Base-by-base conservation (phyloP, 1,140 invertebrate species). In the Anoplolepis gracilipes region DNA sequence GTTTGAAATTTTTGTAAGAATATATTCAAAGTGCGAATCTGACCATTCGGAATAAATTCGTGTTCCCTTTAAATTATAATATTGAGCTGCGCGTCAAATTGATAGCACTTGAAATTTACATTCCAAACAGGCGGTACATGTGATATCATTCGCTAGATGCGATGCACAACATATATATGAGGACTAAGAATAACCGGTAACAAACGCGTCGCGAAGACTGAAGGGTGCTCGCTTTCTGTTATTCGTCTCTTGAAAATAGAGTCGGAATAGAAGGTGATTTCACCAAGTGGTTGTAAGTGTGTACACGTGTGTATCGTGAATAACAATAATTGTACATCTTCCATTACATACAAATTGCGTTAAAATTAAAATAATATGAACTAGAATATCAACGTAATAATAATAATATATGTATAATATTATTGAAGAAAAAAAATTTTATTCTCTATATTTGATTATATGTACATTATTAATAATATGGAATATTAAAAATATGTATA, bases 71-170 rank as follows among this genome's bases (percentile, higher is more conserved):
- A 33, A 55, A 25, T 25, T 57, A 33, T 19, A n/a, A n/a, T 2
- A 10, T 7, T 16, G 33, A 0, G 11, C 11, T 36, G n/a, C 7
- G 4, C 49, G 22, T 57, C 57, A 70, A 70, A 70, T 70, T 55
- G 65, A 11, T 6, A 28, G 49, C 49, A 70, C 19, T 81, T 25
- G 33, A 70, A 70, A 81, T 81, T 81, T 81, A 59, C 78, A 81
- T 33, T 72, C 36, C 65, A 81, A 81, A 81, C 78, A 72, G 25
- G 65, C 65, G 65, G 64, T n/a, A n/a, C n/a, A 1, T 36, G n/a
- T 57, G 69, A 81, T 72, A 70, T 81, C 49, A 53, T 39, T 67
- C 13, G 30, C 57, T 33, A 13, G 65, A 49, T 53, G 53, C 61
- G 30, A 59, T 67, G 53, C 22, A 42, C 28, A 61, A 49, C 62